Base-by-base conservation (phyloP, 2,113 vertebrate genomes). In the Eubucco bourcierii region DNA sequence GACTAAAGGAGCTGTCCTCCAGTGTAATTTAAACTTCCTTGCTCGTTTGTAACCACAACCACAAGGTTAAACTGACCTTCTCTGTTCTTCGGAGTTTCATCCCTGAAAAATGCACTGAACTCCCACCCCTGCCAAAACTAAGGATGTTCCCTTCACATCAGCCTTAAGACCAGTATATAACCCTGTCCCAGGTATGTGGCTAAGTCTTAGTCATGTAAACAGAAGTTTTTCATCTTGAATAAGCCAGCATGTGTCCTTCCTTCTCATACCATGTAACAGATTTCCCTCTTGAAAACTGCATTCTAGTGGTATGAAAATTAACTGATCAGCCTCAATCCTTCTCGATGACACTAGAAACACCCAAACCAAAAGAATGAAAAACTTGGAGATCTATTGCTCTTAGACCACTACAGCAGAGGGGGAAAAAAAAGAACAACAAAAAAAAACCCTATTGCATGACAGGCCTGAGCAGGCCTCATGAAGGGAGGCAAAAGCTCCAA, bases 121-220 rank as follows among this genome's bases (percentile, higher is more conserved):
- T 88, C 82, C 92, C 90, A 93, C 60, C 71, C 34, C 61, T 90
- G 93, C 92, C 95, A 97, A 90, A 96, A 96, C 92, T 88, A 87
- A 83, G 91, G 88, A 93, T 95, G 89, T 94, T 97, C 93, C 58
- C 71, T 97, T 95, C 88, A 59, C 72, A 95, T 80, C 61, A 88
- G 13, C 95, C 96, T 97, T 95, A 81, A 95, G 90, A 94, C 94
- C 95, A 95, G 76, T 86, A 71, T 46, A 80, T 95, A 95, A 83
- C 84, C 73, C 88, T 94, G 83, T 85, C 95, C 88, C 95, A 98
- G 97, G 96, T 98, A 95, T 81, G 87, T 98, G 97, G 97, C 97
- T 98, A 96, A 98, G 90, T 90, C 85, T 98, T 97, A 97, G 94
- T 98, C 97, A 98, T 33, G 83, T 87, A 95, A 97, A 94, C 96